Evolutionary conservation across 2,888 invertebrate genomes (phyloP), one percentile per base, ranked within the genome.

Genomic region (Heliconius cydno): DNA sequence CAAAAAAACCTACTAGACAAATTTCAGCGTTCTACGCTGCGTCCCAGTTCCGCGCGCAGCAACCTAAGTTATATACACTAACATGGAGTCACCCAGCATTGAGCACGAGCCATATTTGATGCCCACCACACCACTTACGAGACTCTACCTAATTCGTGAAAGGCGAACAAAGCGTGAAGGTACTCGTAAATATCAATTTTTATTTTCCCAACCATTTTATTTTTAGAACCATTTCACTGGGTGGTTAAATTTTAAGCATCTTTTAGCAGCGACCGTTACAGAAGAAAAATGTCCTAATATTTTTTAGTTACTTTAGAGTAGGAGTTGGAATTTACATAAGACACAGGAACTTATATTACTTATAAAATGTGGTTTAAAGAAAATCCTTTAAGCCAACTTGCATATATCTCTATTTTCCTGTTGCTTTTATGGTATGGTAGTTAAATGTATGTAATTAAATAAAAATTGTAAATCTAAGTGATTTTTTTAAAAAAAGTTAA

Each of bases 341-440:
- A 72, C 22, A 22, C 72, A 57, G 30, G 52, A 57, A 72, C 28
- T 71, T 71, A 52, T 52, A 57, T 72, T 72, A 57, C 22, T 52
- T 57, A 72, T 22, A 57, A 72, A 30, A 57, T 52, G 30, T 52
- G 57, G 30, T 38, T 68, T 38, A 38, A 38, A 68, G 34, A n/a
- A 38, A 68, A 68, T 13, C n/a, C 38, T n/a, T 68, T 22, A 34
- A n/a, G 12, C 1, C 9, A 67, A 12, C n/a, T n/a, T 38, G 38
- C n/a, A 38, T 68, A n/a, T 22, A 38, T 68, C 38, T 68, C n/a
- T 38, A 15, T 28, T 25, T 13, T 28, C 19, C 28, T 52, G 28
- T 22, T 38, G 19, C 5, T 38, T 68, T 38, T 4, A 38, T 34
- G 19, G 9, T 34, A 4, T 15, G 15, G 15, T 67, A 67, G 67